These are phyloP conservation scores for Cheirogaleus medius DNA, from an alignment of 2,113 vertebrate species.

Conservation along the genomic window DNA sequence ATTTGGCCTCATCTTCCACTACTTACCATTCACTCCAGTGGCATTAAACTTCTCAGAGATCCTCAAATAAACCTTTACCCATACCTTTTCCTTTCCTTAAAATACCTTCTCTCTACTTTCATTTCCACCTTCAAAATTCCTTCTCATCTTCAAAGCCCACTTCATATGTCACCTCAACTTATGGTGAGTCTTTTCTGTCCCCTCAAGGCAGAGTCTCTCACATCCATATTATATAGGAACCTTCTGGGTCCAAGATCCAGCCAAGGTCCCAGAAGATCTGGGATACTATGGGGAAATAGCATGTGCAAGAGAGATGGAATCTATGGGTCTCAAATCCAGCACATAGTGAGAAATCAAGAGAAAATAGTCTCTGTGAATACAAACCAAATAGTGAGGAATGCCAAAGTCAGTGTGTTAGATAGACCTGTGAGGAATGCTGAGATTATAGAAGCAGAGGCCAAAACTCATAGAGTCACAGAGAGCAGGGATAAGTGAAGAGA, in stretches of 20 bases:
- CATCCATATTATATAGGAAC: background rate
- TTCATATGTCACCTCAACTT: background rate
- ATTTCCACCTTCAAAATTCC: background rate
- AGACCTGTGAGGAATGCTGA: background rate
- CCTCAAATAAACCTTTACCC: background rate
- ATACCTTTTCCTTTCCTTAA: background rate
- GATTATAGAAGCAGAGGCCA: background rate
- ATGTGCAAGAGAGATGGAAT: background rate
- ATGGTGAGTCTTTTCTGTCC: background rate
- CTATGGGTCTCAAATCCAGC: background rate
- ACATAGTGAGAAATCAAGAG: background rate
- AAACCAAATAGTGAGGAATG: background rate
- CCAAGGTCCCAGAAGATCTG: background rate
- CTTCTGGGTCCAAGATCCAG: background rate
- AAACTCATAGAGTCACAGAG: background rate
- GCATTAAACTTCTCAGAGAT: background rate
- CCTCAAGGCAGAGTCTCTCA: background rate
- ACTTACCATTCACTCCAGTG: background rate
- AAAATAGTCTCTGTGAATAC: background rate
- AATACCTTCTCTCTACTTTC: background rate
- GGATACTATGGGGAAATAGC: background rate
- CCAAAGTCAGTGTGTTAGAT: background rate
- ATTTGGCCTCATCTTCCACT: background rate
- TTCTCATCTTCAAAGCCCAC: background rate
- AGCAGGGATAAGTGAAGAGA: background rate